A percentile compares a stretch with the other conserved stretches of the same genome.
phyloP scores from a whole-genome alignment of 35 echinoderm and acorn worm genomes.

The Apostichopus japonicus region DNA sequence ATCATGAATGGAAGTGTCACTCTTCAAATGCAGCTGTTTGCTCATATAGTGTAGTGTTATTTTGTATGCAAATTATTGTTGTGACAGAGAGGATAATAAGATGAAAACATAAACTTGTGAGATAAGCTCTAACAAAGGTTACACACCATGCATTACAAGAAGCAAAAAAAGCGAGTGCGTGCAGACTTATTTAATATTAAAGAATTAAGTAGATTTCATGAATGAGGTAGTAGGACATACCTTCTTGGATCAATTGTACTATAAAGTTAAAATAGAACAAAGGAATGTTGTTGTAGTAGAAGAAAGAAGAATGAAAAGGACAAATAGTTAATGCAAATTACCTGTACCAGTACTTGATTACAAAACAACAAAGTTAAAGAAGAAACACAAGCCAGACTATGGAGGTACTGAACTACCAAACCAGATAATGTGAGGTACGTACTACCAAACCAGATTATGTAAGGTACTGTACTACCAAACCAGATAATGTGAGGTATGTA shows the following conservation, averaged over 20 bases:
- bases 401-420: too few relatives aligned
- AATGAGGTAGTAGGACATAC: slow-evolving; percentile 7
- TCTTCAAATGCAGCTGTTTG: too few relatives aligned
- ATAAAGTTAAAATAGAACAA: slow-evolving; percentile 29
- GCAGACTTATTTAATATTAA: background rate
- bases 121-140: background rate
- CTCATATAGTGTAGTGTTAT: too few relatives aligned
- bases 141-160: background rate
- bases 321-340: background rate
- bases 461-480: too few relatives aligned
- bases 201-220: background rate
- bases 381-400: too few relatives aligned
- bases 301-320: background rate
- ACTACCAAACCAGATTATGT: too few relatives aligned
- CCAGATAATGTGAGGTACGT: too few relatives aligned
- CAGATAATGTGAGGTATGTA: too few relatives aligned
- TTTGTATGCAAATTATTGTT: too few relatives aligned
- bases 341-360: too few relatives aligned
- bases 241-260: slow-evolving; percentile 45
- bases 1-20: too few relatives aligned
- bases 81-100: background rate
- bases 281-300: slow-evolving; percentile 18
- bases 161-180: background rate
- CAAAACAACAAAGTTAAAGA: too few relatives aligned
- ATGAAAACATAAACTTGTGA: background rate